A percentile compares a stretch with the other conserved stretches of the same genome.
Evolutionary conservation across 2,888 invertebrate genomes (phyloP).

Genomic region (Hirtodrosophila confusa): DNA sequence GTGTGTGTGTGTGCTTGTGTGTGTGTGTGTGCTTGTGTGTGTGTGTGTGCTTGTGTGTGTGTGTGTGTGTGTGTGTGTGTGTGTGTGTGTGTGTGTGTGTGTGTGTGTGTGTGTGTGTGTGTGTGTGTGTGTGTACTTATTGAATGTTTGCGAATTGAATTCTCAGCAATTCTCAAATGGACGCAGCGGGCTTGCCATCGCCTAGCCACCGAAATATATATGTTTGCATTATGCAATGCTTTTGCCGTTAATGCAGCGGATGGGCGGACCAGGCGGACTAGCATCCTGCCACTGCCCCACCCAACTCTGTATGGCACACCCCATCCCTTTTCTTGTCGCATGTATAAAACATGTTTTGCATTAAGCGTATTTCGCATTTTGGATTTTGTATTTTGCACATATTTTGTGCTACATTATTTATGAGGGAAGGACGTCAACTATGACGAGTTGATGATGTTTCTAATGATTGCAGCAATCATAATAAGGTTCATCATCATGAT

Average conservation of each 20-base stretch:
- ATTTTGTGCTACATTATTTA: slow-evolving; percentile 52
- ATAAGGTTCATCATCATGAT: slow-evolving; percentile 46
- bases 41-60: slow-evolving; percentile 1
- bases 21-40: not conserved
- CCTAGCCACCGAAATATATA: slow-evolving; percentile 33
- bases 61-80: not conserved
- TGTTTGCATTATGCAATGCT: slow-evolving; percentile 39
- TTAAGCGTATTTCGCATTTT: slow-evolving; percentile 60
- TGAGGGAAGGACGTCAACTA: slow-evolving; percentile 45
- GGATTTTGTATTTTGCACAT: slow-evolving; percentile 49
- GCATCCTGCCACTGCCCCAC: too few relatives aligned
- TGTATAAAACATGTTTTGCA: slow-evolving; percentile 70
- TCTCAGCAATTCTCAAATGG: slow-evolving; percentile 30
- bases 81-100: not conserved
- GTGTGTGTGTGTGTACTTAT: slow-evolving; percentile 6
- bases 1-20: too few relatives aligned
- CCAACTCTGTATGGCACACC: too few relatives aligned
- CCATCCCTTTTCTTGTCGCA: slow-evolving; percentile 9
- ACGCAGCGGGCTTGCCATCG: slow-evolving; percentile 38
- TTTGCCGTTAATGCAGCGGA: slow-evolving; percentile 34
- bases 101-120: not conserved
- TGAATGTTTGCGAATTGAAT: slow-evolving; percentile 33
- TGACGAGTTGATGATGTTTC: slow-evolving; percentile 57
- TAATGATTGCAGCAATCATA: slow-evolving; percentile 56
- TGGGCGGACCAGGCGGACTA: not conserved